These are phyloP conservation scores for Formica exsecta DNA, from an alignment of 1,140 invertebrate genomes.

Conservation along the genomic window DNA sequence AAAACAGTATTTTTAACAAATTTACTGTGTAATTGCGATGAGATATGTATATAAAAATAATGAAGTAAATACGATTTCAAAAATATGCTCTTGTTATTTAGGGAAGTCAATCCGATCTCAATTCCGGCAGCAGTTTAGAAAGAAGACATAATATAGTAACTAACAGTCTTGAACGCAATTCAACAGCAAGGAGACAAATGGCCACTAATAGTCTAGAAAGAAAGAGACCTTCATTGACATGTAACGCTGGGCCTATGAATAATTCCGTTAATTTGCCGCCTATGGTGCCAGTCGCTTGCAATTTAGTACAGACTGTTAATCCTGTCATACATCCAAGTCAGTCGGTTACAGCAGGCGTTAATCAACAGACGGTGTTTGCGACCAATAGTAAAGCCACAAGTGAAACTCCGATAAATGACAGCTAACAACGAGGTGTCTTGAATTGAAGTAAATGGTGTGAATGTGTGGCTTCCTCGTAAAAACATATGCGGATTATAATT, in stretches of 20 bases:
- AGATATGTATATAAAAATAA: neutral
- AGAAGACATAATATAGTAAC: slow-evolving; percentile 84
- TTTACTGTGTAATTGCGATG: neutral
- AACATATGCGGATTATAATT: neutral
- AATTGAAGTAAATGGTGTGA: slow-evolving; percentile 57
- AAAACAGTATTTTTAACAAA: neutral
- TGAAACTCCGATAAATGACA: slow-evolving; percentile 82
- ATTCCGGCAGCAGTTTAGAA: slow-evolving; percentile 80
- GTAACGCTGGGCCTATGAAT: slow-evolving; percentile 71
- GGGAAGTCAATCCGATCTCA: slow-evolving; percentile 80
- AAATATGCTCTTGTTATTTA: slow-evolving; percentile 56
- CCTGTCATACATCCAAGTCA: slow-evolving; percentile 83
- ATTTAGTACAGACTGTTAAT: slow-evolving; percentile 82
- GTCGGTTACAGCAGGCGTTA: slow-evolving; percentile 78
- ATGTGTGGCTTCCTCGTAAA: neutral
- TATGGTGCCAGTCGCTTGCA: slow-evolving; percentile 84
- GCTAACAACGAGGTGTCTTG: slow-evolving; percentile 82
- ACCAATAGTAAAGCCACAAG: slow-evolving; percentile 79
- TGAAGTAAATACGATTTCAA: slow-evolving; percentile 4
- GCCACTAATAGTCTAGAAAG: slow-evolving; percentile 85
- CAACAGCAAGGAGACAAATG: slow-evolving; percentile 82
- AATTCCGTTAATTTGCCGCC: slow-evolving; percentile 84
- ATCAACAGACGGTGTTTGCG: slow-evolving; percentile 77
- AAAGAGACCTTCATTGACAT: slow-evolving; percentile 81
- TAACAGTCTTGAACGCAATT: slow-evolving; percentile 85